Base-by-base conservation (phyloP, 2,888 invertebrate species). In the Dilophus febrilis region DNA sequence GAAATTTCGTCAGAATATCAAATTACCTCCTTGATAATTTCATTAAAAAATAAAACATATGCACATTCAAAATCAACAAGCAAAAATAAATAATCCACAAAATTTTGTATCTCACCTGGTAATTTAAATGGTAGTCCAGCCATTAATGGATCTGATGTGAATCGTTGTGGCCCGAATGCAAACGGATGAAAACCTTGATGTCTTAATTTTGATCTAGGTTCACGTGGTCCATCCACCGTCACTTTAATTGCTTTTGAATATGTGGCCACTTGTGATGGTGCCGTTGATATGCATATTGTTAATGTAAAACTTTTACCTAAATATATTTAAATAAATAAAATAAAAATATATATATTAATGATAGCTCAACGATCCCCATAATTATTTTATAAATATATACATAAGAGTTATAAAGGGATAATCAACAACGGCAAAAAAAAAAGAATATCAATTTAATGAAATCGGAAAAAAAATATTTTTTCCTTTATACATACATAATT, bases 181-280 rank as follows among this genome's bases (percentile, higher is more conserved):
- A 85, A 87, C 43, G 86, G 86, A 65, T 86, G 86, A 63, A 86
- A 86, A 46, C 81, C 79, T 54, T 83, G 85, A 58, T 86, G 86
- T 45, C 86, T 71, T 48, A 87, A 82, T 72, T 92, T 92, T 50
- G 90, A 91, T 53, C 95, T 67, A 10, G 97, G 95, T 65, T 97
- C 97, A 48, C 98, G 69, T 1, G 98, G 98, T 40, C 98, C 98
- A 58, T 98, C 98, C 45, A 98, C 97, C 2, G 98, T 98, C 53
- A 98, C 95, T 69, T 98, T 98, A 64, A 98, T 98, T 44, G 95
- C 95, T 64, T 95, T 95, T 57, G 76, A 81, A 62, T 94, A 94
- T n/a, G 94, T 88, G 43, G 90, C 87, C 47, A 97, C 80, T 70
- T 95, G 95, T 28, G 91, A 86, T 8, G 97, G 97, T 37, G 80